Percentiles rank a stretch among this genome's conserved stretches.
phyloP scores from a whole-genome alignment of 2,113 vertebrate genomes.

The Eulemur rufifrons region DNA sequence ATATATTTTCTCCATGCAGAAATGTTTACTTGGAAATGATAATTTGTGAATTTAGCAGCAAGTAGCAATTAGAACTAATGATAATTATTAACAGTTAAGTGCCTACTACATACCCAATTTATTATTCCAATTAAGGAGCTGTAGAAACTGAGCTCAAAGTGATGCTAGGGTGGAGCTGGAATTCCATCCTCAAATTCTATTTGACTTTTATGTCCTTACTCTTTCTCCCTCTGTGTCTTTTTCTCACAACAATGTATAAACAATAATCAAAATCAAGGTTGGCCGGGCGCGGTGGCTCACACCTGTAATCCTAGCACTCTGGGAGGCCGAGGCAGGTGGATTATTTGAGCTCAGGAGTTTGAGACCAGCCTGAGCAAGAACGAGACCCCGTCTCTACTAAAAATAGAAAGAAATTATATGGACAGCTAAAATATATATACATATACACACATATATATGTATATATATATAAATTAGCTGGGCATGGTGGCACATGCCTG shows the following conservation, averaged over 20 bases:
- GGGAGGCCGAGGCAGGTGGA: too few species aligned
- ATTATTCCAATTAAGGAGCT: neutral
- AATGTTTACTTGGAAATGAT: neutral
- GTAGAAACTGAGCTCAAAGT: neutral
- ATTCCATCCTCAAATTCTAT: neutral
- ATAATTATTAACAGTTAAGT: neutral
- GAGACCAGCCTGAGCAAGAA: too few species aligned
- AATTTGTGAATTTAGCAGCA: neutral
- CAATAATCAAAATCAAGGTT: neutral
- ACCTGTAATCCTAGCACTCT: too few species aligned
- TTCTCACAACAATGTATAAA: neutral
- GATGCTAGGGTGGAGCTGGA: neutral
- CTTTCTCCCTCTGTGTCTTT: neutral
- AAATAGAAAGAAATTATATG: too few species aligned
- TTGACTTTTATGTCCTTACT: neutral
- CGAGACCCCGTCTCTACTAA: too few species aligned
- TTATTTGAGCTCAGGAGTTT: too few species aligned
- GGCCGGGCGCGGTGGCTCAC: too few species aligned
- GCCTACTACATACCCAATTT: neutral
- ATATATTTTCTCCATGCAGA: neutral
- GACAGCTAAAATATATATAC: too few species aligned
- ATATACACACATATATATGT: too few species aligned
- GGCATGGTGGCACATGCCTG: too few species aligned
- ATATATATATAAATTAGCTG: too few species aligned
- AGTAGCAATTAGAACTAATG: neutral